A percentile compares a stretch with the other conserved stretches of the same genome.
Conservation (phyloP, 2,797 vertebrate genomes). For the Ctenochaetus hawaiiensis region DNA sequence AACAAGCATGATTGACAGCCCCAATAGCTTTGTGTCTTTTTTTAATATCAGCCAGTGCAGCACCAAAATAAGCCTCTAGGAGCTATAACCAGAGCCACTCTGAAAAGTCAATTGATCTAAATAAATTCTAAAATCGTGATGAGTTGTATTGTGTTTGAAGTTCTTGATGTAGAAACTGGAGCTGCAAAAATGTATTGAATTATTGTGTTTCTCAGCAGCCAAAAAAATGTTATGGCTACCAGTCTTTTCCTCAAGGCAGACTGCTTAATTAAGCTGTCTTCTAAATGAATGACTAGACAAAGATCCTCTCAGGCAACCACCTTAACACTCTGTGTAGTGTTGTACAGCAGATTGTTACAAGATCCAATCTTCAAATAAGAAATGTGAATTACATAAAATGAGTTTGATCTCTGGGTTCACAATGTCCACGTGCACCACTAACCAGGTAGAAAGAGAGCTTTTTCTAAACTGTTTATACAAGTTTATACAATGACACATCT, state of each 20-base stretch:
- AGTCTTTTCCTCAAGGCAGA: conserved; percentile 30
- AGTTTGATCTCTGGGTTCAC: neutral
- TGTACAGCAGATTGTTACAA: neutral
- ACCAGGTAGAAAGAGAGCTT: neutral
- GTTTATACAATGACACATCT: too few species aligned
- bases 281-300: conserved; percentile 29
- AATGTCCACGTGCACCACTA: neutral
- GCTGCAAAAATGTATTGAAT: conserved; percentile 32
- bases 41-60: neutral
- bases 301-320: conserved; percentile 10
- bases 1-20: neutral
- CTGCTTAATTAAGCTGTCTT: conserved; percentile 47
- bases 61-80: neutral
- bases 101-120: conserved; percentile 10
- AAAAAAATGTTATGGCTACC: conserved; percentile 28
- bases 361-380: neutral
- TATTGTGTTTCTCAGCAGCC: conserved; percentile 16
- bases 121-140: conserved; percentile 24
- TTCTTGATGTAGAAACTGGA: conserved; percentile 11
- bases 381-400: neutral
- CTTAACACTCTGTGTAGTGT: neutral
- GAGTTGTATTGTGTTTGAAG: conserved; percentile 18
- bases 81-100: neutral
- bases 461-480: neutral
- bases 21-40: too few species aligned